phyloP scores from a whole-genome alignment of 1,140 invertebrate genomes.

The Drosophila kohkoa region DNA sequence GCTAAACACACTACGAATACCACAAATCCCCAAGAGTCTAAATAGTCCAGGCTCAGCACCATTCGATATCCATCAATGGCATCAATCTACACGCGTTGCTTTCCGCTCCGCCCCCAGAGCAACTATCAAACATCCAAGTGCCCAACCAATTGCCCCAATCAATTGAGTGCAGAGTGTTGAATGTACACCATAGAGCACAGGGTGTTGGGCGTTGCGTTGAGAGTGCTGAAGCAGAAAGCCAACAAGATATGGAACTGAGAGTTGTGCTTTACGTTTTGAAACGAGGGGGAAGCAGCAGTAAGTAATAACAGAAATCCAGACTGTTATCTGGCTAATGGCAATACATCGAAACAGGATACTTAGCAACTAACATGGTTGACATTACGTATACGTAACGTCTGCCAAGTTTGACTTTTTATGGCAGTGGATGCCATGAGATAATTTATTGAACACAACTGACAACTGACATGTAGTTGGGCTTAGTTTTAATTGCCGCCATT shows the following conservation, averaged over 20 bases:
- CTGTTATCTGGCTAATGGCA: conserved; percentile 49
- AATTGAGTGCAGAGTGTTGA: conserved; percentile 54
- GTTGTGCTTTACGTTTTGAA: conserved; percentile 27
- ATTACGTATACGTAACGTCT: conserved; percentile 23
- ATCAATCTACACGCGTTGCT: conserved; percentile 41
- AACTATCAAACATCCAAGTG: conserved; percentile 3
- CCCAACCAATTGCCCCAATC: conserved; percentile 48
- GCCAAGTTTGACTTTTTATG: conserved; percentile 11
- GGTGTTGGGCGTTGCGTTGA: background rate
- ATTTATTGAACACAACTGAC: conserved; percentile 24
- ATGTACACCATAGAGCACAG: conserved; percentile 8
- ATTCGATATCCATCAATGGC: conserved; percentile 62
- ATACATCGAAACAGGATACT: conserved; percentile 18
- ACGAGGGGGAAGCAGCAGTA: background rate
- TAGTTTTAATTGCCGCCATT: conserved; percentile 40
- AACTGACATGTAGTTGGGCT: conserved; percentile 17
- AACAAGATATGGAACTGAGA: conserved; percentile 34
- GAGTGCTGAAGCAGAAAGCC: conserved; percentile 48
- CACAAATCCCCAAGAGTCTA: conserved; percentile 48
- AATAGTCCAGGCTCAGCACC: conserved; percentile 25
- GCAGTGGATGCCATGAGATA: background rate
- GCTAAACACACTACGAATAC: conserved; percentile 29
- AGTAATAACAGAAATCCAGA: conserved; percentile 47
- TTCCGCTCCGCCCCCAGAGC: background rate
- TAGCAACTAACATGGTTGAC: conserved; percentile 21